These are phyloP conservation scores for Andrena bicolor DNA, from an alignment of 2,888 invertebrate genomes.

Conservation along the genomic window DNA sequence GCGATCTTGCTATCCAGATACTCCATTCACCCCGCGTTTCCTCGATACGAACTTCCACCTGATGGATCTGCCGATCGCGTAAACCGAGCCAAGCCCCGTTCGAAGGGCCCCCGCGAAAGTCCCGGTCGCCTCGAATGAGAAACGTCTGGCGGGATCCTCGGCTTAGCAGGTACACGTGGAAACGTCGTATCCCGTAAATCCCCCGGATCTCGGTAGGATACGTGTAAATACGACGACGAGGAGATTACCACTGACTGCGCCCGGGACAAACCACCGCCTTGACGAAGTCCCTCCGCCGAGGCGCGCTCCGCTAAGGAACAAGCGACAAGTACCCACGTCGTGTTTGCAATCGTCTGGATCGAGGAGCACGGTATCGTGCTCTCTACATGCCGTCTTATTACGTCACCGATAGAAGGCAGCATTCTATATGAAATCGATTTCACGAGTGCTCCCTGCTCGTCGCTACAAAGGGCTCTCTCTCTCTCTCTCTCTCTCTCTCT, in stretches of 20 bases:
- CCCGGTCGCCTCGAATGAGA: slow-evolving; percentile 10
- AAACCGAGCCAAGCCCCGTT: background rate
- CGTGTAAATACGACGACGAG: slow-evolving; percentile 67
- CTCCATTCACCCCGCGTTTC: background rate
- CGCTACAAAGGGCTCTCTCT: slow-evolving; percentile 12
- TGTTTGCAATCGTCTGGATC: slow-evolving; percentile 58
- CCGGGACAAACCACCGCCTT: slow-evolving; percentile 34
- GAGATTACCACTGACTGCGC: slow-evolving; percentile 56
- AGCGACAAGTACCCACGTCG: slow-evolving; percentile 17
- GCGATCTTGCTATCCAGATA: background rate
- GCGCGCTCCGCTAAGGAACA: slow-evolving; percentile 42
- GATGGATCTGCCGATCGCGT: slow-evolving; percentile 2
- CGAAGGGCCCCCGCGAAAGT: slow-evolving; percentile 5
- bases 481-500: no score
- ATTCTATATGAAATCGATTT: slow-evolving; percentile 66
- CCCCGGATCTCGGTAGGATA: slow-evolving; percentile 55
- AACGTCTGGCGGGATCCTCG: slow-evolving; percentile 49
- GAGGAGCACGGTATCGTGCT: slow-evolving; percentile 43
- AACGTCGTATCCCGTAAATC: slow-evolving; percentile 62
- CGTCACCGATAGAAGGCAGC: slow-evolving; percentile 35
- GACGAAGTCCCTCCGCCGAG: slow-evolving; percentile 23
- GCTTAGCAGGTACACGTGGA: slow-evolving; percentile 44
- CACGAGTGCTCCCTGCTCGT: slow-evolving; percentile 41
- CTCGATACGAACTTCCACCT: background rate
- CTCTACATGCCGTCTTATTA: slow-evolving; percentile 52